Base-by-base conservation (phyloP, 2,797 vertebrate genomes). In the Pseudomugil gertrudae region DNA sequence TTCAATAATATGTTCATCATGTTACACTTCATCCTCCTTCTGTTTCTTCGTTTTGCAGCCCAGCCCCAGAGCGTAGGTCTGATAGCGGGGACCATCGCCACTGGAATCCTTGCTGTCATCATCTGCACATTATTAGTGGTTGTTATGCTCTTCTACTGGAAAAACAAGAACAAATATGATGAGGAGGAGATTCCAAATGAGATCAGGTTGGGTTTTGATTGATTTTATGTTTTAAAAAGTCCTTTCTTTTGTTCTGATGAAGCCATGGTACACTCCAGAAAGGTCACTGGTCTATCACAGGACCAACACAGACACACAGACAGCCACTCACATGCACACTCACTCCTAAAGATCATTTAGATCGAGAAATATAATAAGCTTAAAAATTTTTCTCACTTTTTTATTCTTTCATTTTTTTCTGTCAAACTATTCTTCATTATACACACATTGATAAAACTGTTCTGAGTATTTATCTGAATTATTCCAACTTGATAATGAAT, bases 151-250 rank as follows among this genome's bases (percentile, higher is more conserved):
- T 96, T 96, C 92, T 98, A 98, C 89, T 98, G 96, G 96, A 98
- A 93, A 92, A 98, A 95, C 87, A 99, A 96, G 92, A 96, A 97
- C 88, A 97, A 96, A 87, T 98, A 98, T 33, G 97, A 99, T 1
- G 98, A 99, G 33, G 98, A 99, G 56, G 98, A 99, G 70, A 97
- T 99, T 76, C 97, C 98, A 62, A 99, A 99, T 63, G 98, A 99
- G 88, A 99, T 99, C 95, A 97, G 97, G 98, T 99, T 43, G 21
- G 72, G 5, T 10, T 64, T 58, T 1, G 15, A n/a, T 58, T 27
- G 1, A 32, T 29, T 23, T 32, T 56, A 40, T 3, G 19, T 40
- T 19, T 14, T 1, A 38, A 17, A 38, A 19, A 5, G 36, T 38
- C 36, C 4, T 38, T 17, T 38, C 15, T 38, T 38, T 29, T 29